Base-by-base conservation (phyloP, 2,888 invertebrate species). In the Archips xylosteana region DNA sequence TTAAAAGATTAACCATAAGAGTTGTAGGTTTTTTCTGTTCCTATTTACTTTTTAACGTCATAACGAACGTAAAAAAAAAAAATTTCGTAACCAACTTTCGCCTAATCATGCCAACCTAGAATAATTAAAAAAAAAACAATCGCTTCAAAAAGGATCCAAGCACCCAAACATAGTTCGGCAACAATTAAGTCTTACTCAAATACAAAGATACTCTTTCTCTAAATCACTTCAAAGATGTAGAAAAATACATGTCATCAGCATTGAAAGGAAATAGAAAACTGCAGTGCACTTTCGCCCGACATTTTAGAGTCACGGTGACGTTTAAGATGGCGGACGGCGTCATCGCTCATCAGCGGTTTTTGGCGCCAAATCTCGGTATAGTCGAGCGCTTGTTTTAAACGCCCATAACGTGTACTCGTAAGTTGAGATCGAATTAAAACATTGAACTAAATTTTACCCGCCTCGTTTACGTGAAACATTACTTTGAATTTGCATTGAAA, bases 281-380 rank as follows among this genome's bases (percentile, higher is more conserved):
- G 49, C 47, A 64, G n/a, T 64, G 15, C 69, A 72, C 69, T 71
- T 75, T 73, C 75, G 69, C 74, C 60, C 60, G 70, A 70, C 70
- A 70, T 74, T 74, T 70, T 72, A 57, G 8, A 74, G 74, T 74
- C 72, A 75, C 39, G 59, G 59, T 74, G 75, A 73, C 75, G 60
- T 64, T 69, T 60, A 66, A 71, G 60, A 66, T 72, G 75, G 75
- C 71, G 12, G 32, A 9, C 57, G 15, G 2, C 45, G 76, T 74
- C 76, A 76, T 76, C 74, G 23, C 75, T 71, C 68, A 75, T 76
- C 76, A 76, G 76, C 76, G 65, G 42, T 74, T 76, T 76, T 67
- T 36, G 54, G 51, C 39, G 66, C 23, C 34, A 59, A 62, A 45
- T 34, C 45, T 47, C 63, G 57, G 32, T 12, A 32, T 23, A 57